Conservation (phyloP, 2,113 vertebrate species). For the Alexandromys fortis region DNA sequence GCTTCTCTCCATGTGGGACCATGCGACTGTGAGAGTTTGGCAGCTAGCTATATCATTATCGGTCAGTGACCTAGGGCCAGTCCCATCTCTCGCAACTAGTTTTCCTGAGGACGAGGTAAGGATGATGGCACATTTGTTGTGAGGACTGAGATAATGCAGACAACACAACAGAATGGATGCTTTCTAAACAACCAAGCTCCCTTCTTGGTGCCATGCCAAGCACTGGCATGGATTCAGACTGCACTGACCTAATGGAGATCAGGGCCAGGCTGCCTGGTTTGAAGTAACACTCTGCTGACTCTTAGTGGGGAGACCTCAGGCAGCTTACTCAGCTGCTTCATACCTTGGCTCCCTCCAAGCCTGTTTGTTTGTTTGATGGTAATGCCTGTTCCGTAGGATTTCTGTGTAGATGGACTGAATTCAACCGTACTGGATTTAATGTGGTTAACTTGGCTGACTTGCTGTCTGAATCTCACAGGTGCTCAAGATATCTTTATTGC, state of each 20-base stretch:
- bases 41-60: not conserved
- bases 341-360: not conserved
- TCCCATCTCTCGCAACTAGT: not conserved
- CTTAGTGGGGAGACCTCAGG: not conserved
- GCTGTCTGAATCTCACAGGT: not conserved
- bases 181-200: not conserved
- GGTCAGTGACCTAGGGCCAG: not conserved
- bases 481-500: not conserved
- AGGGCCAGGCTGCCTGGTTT: not conserved
- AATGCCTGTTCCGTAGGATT: not conserved
- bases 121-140: not conserved
- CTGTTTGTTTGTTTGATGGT: too few species aligned
- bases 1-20: not conserved
- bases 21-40: not conserved
- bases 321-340: not conserved
- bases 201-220: not conserved
- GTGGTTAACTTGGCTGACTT: not conserved
- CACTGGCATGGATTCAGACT: not conserved
- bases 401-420: not conserved
- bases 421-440: not conserved
- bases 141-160: not conserved
- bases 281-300: not conserved
- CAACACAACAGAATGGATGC: not conserved
- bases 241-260: not conserved
- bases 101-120: not conserved